Evolutionary conservation across 2,113 vertebrate genomes (phyloP).

Genomic region (Cyprichromis sp.): DNA sequence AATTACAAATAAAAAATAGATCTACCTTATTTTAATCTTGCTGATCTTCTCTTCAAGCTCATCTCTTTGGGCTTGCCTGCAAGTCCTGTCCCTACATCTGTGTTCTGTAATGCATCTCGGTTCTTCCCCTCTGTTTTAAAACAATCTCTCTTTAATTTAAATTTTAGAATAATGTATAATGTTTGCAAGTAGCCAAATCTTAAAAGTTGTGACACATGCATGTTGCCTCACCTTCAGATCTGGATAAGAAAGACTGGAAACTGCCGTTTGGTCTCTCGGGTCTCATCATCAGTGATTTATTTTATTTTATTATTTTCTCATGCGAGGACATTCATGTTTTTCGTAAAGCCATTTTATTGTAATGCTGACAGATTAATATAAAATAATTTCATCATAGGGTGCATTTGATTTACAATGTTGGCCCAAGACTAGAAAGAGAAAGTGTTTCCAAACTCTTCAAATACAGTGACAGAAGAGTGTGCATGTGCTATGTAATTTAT

Average conservation of each 20-base stretch:
- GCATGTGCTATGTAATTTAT: background rate
- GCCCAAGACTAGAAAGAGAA: background rate
- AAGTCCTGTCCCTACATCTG: background rate
- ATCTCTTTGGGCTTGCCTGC: background rate
- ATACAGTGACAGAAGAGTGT: background rate
- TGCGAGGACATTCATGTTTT: background rate
- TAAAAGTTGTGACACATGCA: background rate
- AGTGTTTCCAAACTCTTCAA: background rate
- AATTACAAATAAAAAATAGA: background rate
- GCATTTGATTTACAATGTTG: background rate
- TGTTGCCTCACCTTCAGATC: background rate
- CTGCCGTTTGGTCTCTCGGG: background rate
- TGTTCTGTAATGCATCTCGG: background rate
- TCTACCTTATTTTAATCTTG: background rate
- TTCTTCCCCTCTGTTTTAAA: background rate
- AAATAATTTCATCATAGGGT: background rate
- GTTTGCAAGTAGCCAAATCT: fast-evolving
- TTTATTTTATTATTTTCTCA: background rate
- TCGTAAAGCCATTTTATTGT: background rate
- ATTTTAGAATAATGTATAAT: background rate
- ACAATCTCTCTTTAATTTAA: background rate
- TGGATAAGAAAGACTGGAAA: background rate
- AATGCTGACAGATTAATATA: background rate
- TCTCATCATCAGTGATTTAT: background rate
- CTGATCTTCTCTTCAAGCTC: background rate